Percentiles rank a stretch among this genome's conserved stretches.
phyloP scores from a whole-genome alignment of 2,888 invertebrate genomes.

The Oscheius myriophilus region DNA sequence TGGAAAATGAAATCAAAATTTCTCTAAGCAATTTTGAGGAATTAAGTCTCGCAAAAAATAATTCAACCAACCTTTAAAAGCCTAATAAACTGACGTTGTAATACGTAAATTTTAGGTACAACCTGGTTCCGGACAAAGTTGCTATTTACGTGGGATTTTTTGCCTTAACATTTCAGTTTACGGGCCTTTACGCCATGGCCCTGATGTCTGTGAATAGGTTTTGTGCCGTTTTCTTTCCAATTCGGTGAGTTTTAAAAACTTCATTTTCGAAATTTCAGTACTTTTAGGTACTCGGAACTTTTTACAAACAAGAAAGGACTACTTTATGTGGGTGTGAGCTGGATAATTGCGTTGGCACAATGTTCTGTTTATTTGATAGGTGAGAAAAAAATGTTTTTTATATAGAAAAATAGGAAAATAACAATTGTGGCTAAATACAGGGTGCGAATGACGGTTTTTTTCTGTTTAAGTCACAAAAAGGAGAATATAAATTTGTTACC shows the following conservation, averaged over 20 bases:
- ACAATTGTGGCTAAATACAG: too few relatives aligned
- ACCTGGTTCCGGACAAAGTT: not conserved
- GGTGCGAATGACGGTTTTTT: too few relatives aligned
- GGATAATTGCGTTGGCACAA: not conserved
- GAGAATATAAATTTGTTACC: too few relatives aligned
- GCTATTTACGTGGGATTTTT: conserved; percentile 1
- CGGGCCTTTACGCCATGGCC: not conserved
- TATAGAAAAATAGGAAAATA: too few relatives aligned
- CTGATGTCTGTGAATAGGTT: not conserved
- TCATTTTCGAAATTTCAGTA: not conserved
- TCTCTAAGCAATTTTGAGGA: too few relatives aligned
- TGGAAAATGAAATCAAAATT: too few relatives aligned
- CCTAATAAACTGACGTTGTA: too few relatives aligned
- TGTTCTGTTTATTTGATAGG: not conserved
- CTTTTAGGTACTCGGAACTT: not conserved
- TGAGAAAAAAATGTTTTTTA: too few relatives aligned
- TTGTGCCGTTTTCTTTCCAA: not conserved
- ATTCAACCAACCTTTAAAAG: too few relatives aligned
- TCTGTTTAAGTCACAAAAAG: not conserved
- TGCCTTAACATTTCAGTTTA: not conserved
- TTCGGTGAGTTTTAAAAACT: not conserved
- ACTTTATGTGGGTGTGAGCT: not conserved
- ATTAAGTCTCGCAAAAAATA: too few relatives aligned
- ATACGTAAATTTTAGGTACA: not conserved
- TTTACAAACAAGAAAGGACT: not conserved